Evolutionary conservation across 2,888 invertebrate species (phyloP).

Genomic region (Eupithecia vulgata): DNA sequence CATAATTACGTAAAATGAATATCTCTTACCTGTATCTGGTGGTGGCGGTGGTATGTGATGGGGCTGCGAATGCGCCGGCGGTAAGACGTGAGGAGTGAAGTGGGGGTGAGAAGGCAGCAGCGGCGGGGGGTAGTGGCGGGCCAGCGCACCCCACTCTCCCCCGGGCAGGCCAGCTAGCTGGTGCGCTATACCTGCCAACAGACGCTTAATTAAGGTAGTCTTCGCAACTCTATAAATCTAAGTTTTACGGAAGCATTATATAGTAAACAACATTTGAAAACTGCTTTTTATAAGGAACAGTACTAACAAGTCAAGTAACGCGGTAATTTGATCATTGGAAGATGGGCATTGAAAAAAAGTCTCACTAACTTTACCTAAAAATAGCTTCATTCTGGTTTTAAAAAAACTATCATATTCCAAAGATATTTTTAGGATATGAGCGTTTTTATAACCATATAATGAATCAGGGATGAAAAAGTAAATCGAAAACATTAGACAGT

Average conservation of each 20-base stretch:
- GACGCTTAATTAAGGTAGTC: slow-evolving; percentile 9
- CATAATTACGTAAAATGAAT: no score
- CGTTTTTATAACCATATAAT: no score
- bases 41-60: slow-evolving; percentile 77
- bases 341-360: background rate
- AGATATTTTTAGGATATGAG: no score
- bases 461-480: background rate
- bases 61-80: slow-evolving; percentile 79
- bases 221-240: background rate
- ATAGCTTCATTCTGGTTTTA: no score
- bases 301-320: background rate
- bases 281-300: background rate
- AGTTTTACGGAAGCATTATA: background rate
- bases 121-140: slow-evolving; percentile 84
- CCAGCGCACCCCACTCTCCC: slow-evolving; percentile 86
- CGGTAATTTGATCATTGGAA: background rate
- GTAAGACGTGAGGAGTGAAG: slow-evolving; percentile 84
- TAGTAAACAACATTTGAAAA: background rate
- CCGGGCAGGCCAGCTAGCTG: slow-evolving; percentile 89
- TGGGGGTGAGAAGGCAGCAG: slow-evolving; percentile 82
- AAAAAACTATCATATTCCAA: no score
- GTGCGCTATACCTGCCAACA: slow-evolving; percentile 87
- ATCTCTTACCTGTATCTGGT: slow-evolving; percentile 74
- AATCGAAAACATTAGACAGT: background rate
- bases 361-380: background rate